Conservation (phyloP, 2,113 vertebrate genomes). For the Madoqua kirkii region DNA sequence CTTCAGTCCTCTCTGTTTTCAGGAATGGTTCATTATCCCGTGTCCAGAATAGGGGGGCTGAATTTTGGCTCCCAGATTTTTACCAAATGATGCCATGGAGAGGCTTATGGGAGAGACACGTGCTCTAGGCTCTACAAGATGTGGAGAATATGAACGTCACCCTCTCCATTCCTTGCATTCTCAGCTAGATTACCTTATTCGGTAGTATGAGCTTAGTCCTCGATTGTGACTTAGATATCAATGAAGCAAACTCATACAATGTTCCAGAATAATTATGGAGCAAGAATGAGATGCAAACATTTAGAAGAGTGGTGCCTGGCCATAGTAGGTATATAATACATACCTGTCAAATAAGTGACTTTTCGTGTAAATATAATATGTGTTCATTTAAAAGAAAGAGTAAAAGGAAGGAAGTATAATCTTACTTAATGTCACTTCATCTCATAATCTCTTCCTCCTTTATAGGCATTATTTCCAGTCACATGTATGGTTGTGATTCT, state of each 20-base stretch:
- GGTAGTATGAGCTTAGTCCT: background rate
- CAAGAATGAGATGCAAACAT: background rate
- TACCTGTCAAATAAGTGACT: background rate
- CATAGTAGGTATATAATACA: background rate
- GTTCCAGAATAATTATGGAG: background rate
- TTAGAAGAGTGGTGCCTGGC: background rate
- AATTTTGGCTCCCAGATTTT: background rate
- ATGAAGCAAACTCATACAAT: background rate
- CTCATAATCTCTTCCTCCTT: background rate
- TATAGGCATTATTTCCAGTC: background rate
- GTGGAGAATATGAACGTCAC: accelerated
- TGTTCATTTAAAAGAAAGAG: background rate
- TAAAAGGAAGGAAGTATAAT: background rate
- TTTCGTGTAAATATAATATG: background rate
- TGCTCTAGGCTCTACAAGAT: background rate
- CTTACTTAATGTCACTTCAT: background rate
- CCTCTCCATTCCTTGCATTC: background rate
- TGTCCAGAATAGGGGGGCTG: background rate
- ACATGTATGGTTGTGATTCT: background rate
- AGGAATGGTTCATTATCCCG: background rate
- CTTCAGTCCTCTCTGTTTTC: background rate
- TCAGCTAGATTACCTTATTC: too few relatives aligned
- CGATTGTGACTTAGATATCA: background rate
- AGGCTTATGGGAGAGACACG: background rate
- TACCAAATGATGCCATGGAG: background rate